Evolutionary conservation across 2,113 vertebrate genomes (phyloP).

Genomic region (Chauna torquata): DNA sequence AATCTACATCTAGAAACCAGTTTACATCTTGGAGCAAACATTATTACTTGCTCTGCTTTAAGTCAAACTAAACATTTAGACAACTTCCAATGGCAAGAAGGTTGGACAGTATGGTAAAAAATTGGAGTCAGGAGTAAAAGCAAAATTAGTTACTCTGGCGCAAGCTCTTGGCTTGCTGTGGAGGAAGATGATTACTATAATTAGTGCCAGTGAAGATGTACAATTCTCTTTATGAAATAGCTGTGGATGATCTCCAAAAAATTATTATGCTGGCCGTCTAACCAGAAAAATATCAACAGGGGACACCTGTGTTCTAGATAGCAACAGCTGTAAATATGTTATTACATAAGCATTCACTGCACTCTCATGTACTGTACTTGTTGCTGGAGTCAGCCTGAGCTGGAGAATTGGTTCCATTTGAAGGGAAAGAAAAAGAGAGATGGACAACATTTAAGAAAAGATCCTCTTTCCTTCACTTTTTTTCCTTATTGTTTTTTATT

Average conservation of each 20-base stretch:
- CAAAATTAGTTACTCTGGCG: background rate
- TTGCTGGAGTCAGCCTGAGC: background rate
- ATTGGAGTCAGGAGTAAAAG: background rate
- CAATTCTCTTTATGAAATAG: conserved; percentile 31
- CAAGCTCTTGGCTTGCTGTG: conserved; percentile 11
- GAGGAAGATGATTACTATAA: conserved; percentile 40
- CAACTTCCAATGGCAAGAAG: background rate
- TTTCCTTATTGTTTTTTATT: background rate
- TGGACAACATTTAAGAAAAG: background rate
- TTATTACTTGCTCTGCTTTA: background rate
- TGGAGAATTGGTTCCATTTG: background rate
- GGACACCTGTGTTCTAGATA: conserved; percentile 30
- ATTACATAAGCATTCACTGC: background rate
- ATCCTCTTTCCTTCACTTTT: background rate
- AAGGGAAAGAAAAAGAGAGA: background rate
- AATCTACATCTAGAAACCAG: background rate
- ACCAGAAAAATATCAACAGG: background rate
- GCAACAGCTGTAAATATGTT: background rate
- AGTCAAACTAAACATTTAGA: background rate
- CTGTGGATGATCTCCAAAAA: conserved; percentile 21
- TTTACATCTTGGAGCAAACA: background rate
- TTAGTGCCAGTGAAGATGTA: conserved; percentile 13
- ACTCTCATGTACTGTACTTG: background rate
- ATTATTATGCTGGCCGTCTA: background rate
- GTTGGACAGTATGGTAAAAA: background rate